These are phyloP conservation scores for Lasiurus borealis DNA, from an alignment of 2,113 vertebrate genomes.

Conservation along the genomic window DNA sequence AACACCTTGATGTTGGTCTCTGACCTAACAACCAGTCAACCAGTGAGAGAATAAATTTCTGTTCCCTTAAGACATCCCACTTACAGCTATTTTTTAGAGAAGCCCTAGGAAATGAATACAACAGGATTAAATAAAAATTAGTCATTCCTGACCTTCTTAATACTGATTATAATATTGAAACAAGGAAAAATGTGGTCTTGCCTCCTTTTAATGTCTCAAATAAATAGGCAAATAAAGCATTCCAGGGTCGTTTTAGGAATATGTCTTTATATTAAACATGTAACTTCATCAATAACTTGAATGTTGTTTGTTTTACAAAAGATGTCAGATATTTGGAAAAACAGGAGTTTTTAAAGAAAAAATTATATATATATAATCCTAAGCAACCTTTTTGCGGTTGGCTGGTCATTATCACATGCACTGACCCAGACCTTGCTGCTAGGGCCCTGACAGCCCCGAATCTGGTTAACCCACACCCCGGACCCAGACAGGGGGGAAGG, in stretches of 20 bases:
- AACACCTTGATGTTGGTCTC: not conserved
- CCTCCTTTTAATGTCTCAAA: not conserved
- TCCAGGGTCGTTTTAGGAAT: not conserved
- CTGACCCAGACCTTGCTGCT: no score
- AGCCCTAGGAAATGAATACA: not conserved
- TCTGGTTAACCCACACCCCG: no score
- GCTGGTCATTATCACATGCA: no score
- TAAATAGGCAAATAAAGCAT: not conserved
- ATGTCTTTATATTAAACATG: not conserved
- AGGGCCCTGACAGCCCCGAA: no score
- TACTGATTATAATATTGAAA: not conserved
- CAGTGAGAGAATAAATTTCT: not conserved
- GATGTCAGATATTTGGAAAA: not conserved
- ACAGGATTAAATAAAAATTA: not conserved
- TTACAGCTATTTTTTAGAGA: not conserved
- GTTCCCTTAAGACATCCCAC: not conserved
- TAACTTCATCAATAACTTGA: not conserved
- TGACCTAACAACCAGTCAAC: not conserved
- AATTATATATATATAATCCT: not conserved
- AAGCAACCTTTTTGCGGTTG: no score
- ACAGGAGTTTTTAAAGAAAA: not conserved
- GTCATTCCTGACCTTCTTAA: not conserved
- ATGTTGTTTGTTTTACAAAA: not conserved
- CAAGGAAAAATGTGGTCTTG: not conserved
- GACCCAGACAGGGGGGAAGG: no score